Base-by-base conservation (phyloP, 1,140 invertebrate genomes). In the Adoxophyes honmai region DNA sequence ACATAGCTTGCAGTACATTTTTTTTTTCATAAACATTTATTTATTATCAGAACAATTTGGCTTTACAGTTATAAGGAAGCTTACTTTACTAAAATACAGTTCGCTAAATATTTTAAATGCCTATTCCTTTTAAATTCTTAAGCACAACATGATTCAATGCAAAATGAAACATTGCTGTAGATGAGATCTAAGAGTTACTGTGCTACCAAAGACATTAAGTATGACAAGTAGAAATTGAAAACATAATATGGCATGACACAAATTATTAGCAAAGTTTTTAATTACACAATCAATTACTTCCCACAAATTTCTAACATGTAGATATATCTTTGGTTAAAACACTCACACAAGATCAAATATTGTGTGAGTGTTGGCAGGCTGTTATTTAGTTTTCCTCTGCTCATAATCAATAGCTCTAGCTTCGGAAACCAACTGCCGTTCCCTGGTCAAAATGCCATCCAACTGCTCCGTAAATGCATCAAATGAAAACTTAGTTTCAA, bases 401-500 rank as follows among this genome's bases (percentile, higher is more conserved):
- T 86, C 83, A 75, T 74, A 76, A 38, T 86, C 81, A 54, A 84
- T 77, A 4, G 81, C 79, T 38, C 83, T 65, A 1, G 71, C 79
- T 60, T 85, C 82, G 34, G 82, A 85, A 13, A 84, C 79, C 8
- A 82, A 66, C 57, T 87, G 82, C 35, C 81, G 74, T 44, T 88
- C 86, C 14, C 89, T 81, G 11, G 73, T 86, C 21, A 95, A 72
- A 57, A 95, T 91, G 8, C 85, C 78, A 74, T 94, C 91, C 11
- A 96, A 78, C 56, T 94, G 91, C 10, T 92, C 87, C 8, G 92
- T 90, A 79, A 97, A 98, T 16, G 92, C 92, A 65, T 93, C 86
- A 87, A 96, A 96, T 1, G 96, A 96, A 88, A 98, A 98, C 63
- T 92, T 91, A 9, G 92, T 90, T 52, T 93, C 88, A 64, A 97